Base-by-base conservation (phyloP, 2,113 vertebrate species). In the Cercocebus atys region DNA sequence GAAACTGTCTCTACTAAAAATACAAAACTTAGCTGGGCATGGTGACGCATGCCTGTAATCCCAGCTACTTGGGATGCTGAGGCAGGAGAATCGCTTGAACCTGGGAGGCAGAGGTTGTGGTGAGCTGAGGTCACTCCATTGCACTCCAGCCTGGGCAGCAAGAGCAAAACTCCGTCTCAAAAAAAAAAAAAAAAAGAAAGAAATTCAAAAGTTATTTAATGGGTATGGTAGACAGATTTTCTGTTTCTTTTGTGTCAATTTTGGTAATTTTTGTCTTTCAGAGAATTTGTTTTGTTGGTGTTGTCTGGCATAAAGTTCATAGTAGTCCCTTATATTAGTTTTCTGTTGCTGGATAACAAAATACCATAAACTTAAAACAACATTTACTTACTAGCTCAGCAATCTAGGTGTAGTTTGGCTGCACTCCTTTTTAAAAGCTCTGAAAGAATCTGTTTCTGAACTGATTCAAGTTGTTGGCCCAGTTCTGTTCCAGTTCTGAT, bases 191-290 rank as follows among this genome's bases (percentile, higher is more conserved):
- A 30, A 64, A 61, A 61, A 30, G 5, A 64, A 30, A 32, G 61
- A 64, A 30, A 64, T 64, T 64, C 27, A 64, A 30, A 32, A 23
- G 30, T 64, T 32, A 64, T 93, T 82, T 30, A 92, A 20, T 76
- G 16, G 27, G n/a, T 90, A 66, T 64, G 8, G 12, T 55, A 78
- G 23, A 61, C 11, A 89, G 4, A 35, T 45, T 94, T 94, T 92
- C 50, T 94, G 2, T 81, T 85, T 95, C 50, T 88, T 90, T 90
- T 95, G 32, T 78, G 38, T 64, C 25, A 38, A 16, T 73, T 96
- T 93, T 96, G 75, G 18, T 93, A 79, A 38, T 90, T 78, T 87
- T 95, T 82, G 0, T 93, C 16, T 55, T 87, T 81, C n/a, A 75
- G 47, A 35, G 11, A 82, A 73, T 89, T 82, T 92, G 25, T 75